These are phyloP conservation scores for Rhinatrema bivittatum DNA, from an alignment of 2,797 vertebrate genomes.

Conservation along the genomic window DNA sequence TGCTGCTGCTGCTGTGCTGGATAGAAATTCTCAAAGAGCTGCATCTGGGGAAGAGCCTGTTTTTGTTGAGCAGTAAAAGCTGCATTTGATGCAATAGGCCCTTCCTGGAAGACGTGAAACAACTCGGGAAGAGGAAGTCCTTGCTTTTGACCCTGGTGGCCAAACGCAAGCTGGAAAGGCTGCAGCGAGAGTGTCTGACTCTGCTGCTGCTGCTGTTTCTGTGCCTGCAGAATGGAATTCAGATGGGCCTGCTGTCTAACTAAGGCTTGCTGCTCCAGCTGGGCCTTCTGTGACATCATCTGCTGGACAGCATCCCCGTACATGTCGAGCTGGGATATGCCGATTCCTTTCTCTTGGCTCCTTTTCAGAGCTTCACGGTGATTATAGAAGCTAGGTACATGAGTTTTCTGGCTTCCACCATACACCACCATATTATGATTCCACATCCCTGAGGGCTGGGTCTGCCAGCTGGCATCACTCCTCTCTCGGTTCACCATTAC, in stretches of 20 bases:
- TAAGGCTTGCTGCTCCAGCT: conserved; percentile 51
- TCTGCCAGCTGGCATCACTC: conserved; percentile 68
- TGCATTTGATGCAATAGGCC: conserved; percentile 70
- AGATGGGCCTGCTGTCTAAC: conserved; percentile 64
- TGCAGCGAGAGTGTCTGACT: conserved; percentile 80
- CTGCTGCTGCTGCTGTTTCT: conserved; percentile 68
- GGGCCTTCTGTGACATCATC: conserved; percentile 68
- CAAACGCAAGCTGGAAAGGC: conserved; percentile 90
- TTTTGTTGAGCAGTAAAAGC: conserved; percentile 63
- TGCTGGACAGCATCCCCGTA: conserved; percentile 55
- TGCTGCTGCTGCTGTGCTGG: conserved; percentile 54
- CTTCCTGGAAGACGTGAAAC: conserved; percentile 80
- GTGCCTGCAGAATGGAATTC: conserved; percentile 63
- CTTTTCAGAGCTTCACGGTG: conserved; percentile 60
- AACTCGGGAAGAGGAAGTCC: conserved; percentile 62
- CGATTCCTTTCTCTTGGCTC: conserved; percentile 66
- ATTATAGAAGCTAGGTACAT: conserved; percentile 46
- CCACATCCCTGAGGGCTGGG: conserved; percentile 69
- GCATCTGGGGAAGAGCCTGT: conserved; percentile 60
- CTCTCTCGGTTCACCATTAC: conserved; percentile 62
- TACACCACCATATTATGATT: conserved; percentile 67
- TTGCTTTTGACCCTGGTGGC: conserved; percentile 80
- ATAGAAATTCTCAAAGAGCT: conserved; percentile 69
- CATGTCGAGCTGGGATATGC: conserved; percentile 50
- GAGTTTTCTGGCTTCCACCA: conserved; percentile 57